Percentiles rank a stretch among this genome's conserved stretches.
Evolutionary conservation across 2,888 invertebrate species (phyloP).

Genomic region (Cordilura impudica): DNA sequence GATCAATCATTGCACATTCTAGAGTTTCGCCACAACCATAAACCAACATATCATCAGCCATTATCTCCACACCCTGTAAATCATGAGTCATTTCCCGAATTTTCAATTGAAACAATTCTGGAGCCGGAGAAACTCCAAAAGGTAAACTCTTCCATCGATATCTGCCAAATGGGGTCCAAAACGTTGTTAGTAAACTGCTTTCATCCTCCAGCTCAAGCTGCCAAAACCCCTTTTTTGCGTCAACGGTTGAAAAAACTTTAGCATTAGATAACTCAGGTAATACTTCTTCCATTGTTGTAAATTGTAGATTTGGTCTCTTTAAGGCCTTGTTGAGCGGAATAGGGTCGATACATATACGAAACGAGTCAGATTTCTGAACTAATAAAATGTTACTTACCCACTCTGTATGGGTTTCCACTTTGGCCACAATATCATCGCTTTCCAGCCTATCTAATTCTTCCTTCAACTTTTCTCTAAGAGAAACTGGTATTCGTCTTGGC

Average conservation of each 20-base stretch:
- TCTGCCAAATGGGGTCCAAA: too few relatives aligned
- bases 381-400: constrained; percentile 11
- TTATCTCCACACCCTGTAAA: too few relatives aligned
- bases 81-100: background rate
- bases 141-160: too few relatives aligned
- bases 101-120: too few relatives aligned
- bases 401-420: constrained; percentile 1
- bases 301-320: constrained; percentile 1
- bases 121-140: too few relatives aligned
- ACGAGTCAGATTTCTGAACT: too few relatives aligned
- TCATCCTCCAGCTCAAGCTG: too few relatives aligned
- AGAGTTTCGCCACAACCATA: background rate
- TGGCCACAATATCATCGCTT: background rate
- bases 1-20: background rate
- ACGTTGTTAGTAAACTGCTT: too few relatives aligned
- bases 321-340: too few relatives aligned
- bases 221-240: too few relatives aligned
- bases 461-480: background rate
- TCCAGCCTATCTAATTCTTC: background rate
- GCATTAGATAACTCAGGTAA: too few relatives aligned
- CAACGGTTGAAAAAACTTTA: background rate
- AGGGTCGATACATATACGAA: too few relatives aligned
- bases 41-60: background rate
- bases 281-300: constrained; percentile 5
- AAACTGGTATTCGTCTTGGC: background rate